Conservation (phyloP, 2,797 vertebrate genomes). For the Sebastes vulpes region DNA sequence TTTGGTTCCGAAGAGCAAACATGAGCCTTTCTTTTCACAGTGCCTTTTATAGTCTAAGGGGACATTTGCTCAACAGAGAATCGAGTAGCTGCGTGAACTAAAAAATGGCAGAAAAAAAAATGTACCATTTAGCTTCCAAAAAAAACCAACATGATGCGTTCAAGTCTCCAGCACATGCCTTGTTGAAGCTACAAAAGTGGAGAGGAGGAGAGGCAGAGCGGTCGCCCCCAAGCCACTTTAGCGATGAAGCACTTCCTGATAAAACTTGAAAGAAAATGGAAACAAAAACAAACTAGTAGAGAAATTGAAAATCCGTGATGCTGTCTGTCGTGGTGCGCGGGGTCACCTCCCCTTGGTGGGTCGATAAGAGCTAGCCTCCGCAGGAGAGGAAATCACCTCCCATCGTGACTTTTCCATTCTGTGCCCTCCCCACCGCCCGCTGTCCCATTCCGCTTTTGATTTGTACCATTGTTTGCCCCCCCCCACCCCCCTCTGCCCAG, state of each 20-base stretch:
- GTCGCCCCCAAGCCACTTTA: slow-evolving; percentile 63
- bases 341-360: slow-evolving; percentile 40
- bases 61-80: slow-evolving; percentile 51
- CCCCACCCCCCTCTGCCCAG: neutral
- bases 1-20: slow-evolving; percentile 54
- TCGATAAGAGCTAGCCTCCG: slow-evolving; percentile 32
- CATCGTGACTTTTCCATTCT: slow-evolving; percentile 13
- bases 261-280: slow-evolving; percentile 89
- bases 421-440: neutral
- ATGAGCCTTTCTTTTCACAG: slow-evolving; percentile 89
- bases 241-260: slow-evolving; percentile 89
- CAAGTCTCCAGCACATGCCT: slow-evolving; percentile 50
- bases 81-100: slow-evolving; percentile 30
- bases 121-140: slow-evolving; percentile 12
- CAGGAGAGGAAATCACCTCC: slow-evolving; percentile 35
- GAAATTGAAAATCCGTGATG: slow-evolving; percentile 65
- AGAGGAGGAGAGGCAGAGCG: slow-evolving; percentile 33
- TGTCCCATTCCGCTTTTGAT: slow-evolving; percentile 83
- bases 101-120: neutral
- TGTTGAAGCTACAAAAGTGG: slow-evolving; percentile 25
- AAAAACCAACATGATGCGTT: slow-evolving; percentile 4
- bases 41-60: slow-evolving; percentile 85
- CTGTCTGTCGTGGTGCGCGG: slow-evolving; percentile 60
- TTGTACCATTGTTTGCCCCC: slow-evolving; percentile 19
- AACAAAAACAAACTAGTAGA: slow-evolving; percentile 38